phyloP scores from a whole-genome alignment of 2,888 invertebrate genomes.

The Elegia similella region DNA sequence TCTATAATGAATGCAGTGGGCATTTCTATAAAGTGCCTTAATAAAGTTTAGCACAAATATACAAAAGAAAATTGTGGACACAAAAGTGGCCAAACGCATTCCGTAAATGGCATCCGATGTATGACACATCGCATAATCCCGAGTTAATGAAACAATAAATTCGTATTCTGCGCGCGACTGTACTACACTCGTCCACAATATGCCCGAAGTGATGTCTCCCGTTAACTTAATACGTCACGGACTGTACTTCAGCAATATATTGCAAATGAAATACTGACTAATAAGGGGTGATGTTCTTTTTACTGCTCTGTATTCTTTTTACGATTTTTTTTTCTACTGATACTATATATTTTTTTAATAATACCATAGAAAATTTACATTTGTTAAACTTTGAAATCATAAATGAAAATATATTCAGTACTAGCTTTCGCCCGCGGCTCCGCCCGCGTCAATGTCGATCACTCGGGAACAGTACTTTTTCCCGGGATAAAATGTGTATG shows the following conservation, averaged over 20 bases:
- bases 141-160: slow-evolving; percentile 74
- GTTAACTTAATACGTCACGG: slow-evolving; percentile 75
- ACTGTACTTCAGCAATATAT: slow-evolving; percentile 65
- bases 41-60: neutral
- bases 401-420: too few species aligned
- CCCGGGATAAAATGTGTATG: too few species aligned
- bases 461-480: too few species aligned
- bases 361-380: too few species aligned
- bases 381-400: too few species aligned
- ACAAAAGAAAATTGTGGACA: neutral
- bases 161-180: slow-evolving; percentile 49
- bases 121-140: slow-evolving; percentile 45
- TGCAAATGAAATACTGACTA: slow-evolving; percentile 56
- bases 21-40: neutral
- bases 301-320: slow-evolving; percentile 7
- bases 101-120: slow-evolving; percentile 4
- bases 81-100: slow-evolving; percentile 6
- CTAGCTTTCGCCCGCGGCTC: too few species aligned
- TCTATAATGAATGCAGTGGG: too few species aligned
- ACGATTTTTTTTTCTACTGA: neutral
- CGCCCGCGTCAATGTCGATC: too few species aligned
- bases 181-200: slow-evolving; percentile 37
- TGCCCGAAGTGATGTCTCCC: slow-evolving; percentile 63
- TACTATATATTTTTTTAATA: neutral
- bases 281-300: slow-evolving; percentile 38